Evolutionary conservation across 2,888 invertebrate species (phyloP).

Genomic region (Caenorhabditis uteleia): DNA sequence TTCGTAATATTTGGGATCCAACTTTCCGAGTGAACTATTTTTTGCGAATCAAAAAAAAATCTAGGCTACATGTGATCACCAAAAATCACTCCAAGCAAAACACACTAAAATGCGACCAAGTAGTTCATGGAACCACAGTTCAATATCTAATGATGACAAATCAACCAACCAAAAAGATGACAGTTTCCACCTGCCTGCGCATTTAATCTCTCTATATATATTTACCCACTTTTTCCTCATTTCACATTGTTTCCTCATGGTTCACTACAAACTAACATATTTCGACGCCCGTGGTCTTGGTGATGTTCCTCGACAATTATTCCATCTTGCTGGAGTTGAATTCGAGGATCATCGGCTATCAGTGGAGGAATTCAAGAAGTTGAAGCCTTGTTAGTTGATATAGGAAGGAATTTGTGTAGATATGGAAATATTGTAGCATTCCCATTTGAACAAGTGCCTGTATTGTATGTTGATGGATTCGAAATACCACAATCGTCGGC

Average conservation of each 20-base stretch:
- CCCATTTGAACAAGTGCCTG: slow-evolving; percentile 45
- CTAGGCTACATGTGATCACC: too few species aligned
- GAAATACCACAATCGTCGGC: slow-evolving; percentile 46
- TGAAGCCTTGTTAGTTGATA: slow-evolving; percentile 5
- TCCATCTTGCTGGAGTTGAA: slow-evolving; percentile 30
- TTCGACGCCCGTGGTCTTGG: slow-evolving; percentile 42
- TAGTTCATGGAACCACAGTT: too few species aligned
- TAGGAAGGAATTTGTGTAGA: too few species aligned
- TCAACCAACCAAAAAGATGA: too few species aligned
- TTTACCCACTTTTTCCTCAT: background rate
- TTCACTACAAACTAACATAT: slow-evolving; percentile 46
- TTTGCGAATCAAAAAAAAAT: too few species aligned
- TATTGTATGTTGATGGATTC: slow-evolving; percentile 42
- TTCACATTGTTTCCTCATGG: slow-evolving; percentile 30
- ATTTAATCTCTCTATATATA: too few species aligned
- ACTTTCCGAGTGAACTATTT: too few species aligned
- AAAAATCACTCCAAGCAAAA: too few species aligned
- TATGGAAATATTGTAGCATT: slow-evolving; percentile 13
- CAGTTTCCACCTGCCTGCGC: too few species aligned
- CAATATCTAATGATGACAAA: too few species aligned
- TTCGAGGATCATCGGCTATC: slow-evolving; percentile 34
- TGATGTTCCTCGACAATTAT: slow-evolving; percentile 43
- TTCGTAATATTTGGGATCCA: too few species aligned
- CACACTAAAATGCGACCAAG: too few species aligned
- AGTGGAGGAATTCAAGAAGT: slow-evolving; percentile 9